Base-by-base conservation (phyloP, 2,888 invertebrate genomes). In the Tetanocera ferruginea region DNA sequence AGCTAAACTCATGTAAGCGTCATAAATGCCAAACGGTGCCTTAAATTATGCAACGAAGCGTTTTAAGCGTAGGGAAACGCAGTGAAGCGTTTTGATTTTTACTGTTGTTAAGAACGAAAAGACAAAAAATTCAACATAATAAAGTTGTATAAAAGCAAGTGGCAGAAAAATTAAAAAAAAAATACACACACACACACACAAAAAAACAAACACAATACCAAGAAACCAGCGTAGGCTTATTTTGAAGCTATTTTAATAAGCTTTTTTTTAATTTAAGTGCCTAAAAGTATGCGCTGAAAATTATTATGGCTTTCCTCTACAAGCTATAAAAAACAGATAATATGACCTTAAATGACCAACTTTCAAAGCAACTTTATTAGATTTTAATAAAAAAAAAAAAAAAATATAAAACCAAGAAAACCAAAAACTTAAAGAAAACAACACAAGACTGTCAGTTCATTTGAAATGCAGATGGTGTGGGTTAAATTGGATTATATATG, bases 41-140 rank as follows among this genome's bases (percentile, higher is more conserved):
- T 67, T 37, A n/a, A 67, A 49, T 19, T 37, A 67, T 67, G 67
- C 67, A 67, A 43, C 67, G 67, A 67, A 37, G 67, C 67, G 67
- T 67, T 5, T 11, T 6, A 60, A 28, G 11, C 25, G 60, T 25
- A 60, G 28, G 25, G 28, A 60, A 67, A 43, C 37, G n/a, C 17
- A 66, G 34, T 34, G 25, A 25, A 25, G 25, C 60, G 60, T 23
- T 60, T 60, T 60, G 23, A 43, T 11, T 43, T 43, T 43, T 43
- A 43, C 11, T 11, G 11, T 28, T 60, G 23, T 28, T 23, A 14
- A 60, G 5, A 28, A 28, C 9, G 14, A 60, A 60, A 60, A 3
- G 14, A 28, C 25, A 55, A 55, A 25, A 60, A 11, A 60, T 60
- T 60, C 14, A 60, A 11, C 60, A 2, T 60, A 14, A 60, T 14